Conservation (phyloP, 2,113 vertebrate genomes). For the Pseudopodoces humilis region DNA sequence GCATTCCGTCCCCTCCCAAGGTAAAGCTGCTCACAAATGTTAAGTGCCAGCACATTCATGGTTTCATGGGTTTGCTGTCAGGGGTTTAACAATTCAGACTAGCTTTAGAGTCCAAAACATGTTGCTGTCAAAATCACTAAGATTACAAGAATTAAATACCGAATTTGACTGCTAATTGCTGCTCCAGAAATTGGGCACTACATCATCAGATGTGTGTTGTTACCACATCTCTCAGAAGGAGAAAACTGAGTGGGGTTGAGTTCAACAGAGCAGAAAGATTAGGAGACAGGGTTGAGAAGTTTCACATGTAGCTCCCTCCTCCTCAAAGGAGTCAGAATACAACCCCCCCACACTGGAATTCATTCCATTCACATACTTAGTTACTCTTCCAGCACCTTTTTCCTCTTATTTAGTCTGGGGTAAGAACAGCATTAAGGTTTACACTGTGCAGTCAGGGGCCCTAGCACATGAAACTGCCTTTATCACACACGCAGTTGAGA, state of each 20-base stretch:
- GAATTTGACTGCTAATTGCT: conserved; percentile 27
- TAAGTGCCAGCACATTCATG: background rate
- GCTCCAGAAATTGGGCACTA: background rate
- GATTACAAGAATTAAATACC: background rate
- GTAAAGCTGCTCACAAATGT: conserved; percentile 38
- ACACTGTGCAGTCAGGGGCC: background rate
- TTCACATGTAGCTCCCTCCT: background rate
- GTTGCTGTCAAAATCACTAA: background rate
- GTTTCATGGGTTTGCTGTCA: conserved; percentile 56
- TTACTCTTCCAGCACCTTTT: background rate
- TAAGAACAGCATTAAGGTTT: background rate
- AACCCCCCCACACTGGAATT: background rate
- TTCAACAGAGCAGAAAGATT: background rate
- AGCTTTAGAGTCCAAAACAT: conserved; percentile 14
- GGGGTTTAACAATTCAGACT: background rate
- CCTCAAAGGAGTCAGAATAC: background rate
- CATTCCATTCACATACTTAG: background rate
- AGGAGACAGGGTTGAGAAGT: background rate
- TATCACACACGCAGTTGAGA: background rate
- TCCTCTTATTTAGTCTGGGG: background rate
- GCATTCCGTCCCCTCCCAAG: conserved; percentile 2
- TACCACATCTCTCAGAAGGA: background rate
- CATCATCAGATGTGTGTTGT: background rate
- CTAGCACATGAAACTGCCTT: background rate
- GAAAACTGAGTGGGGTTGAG: background rate